These are phyloP conservation scores for Lysandra coridon DNA, from an alignment of 2,888 invertebrate genomes.

Conservation along the genomic window DNA sequence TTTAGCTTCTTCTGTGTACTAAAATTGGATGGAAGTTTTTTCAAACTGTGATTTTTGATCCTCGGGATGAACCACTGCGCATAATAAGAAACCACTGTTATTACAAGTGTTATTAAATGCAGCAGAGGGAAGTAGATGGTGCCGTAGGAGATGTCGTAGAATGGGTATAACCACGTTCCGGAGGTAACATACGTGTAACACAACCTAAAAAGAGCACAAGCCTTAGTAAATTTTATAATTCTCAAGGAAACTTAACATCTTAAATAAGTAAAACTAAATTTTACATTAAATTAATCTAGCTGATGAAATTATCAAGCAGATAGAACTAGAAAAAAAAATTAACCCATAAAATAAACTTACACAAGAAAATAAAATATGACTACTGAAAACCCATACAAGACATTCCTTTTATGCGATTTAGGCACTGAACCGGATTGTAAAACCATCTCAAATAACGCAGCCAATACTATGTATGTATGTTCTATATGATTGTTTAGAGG, in stretches of 20 bases:
- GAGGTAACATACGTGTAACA: not conserved
- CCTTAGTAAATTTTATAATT: too few species aligned
- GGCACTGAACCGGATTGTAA: not conserved
- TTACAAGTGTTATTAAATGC: not conserved
- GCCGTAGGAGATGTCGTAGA: not conserved
- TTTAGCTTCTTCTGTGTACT: not conserved
- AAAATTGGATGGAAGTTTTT: not conserved
- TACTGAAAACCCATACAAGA: not conserved
- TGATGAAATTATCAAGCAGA: not conserved
- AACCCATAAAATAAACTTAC: not conserved
- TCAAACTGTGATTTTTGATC: not conserved
- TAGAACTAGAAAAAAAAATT: not conserved
- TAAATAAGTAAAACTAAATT: not conserved
- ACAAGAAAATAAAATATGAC: not conserved
- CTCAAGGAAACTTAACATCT: too few species aligned
- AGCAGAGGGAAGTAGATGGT: slow-evolving; percentile 11
- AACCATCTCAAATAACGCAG: not conserved
- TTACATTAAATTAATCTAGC: not conserved
- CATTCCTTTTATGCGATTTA: slow-evolving; percentile 7
- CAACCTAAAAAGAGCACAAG: not conserved
- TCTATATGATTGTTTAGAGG: slow-evolving; percentile 1
- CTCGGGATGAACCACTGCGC: slow-evolving; percentile 2
- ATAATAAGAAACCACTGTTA: not conserved
- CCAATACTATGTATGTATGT: not conserved
- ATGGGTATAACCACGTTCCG: not conserved